Percentiles rank a stretch among this genome's conserved stretches.
phyloP scores from a whole-genome alignment of 1,140 invertebrate species.

The Subanguina moxae region DNA sequence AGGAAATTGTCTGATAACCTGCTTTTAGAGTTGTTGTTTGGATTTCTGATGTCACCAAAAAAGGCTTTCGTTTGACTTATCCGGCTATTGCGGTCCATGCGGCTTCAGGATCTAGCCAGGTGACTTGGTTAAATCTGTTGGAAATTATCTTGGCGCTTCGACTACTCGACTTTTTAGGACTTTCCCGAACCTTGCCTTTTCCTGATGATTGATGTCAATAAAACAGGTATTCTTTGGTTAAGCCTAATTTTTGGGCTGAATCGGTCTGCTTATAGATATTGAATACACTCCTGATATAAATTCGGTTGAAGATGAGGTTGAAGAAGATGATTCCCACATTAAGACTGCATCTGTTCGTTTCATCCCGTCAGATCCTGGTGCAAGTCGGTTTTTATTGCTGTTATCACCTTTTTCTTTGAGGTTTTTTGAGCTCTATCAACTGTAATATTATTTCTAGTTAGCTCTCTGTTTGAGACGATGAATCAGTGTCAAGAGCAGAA shows the following conservation, averaged over 20 bases:
- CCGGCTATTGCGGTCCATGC: slow-evolving; percentile 37
- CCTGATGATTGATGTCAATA: slow-evolving; percentile 21
- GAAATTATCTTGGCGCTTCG: too few species aligned
- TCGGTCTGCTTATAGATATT: slow-evolving; percentile 22
- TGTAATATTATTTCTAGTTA: slow-evolving; percentile 9
- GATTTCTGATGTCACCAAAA: slow-evolving; percentile 18
- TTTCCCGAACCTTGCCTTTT: slow-evolving; percentile 35
- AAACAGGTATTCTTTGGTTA: slow-evolving; percentile 14
- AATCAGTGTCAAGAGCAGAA: slow-evolving; percentile 20
- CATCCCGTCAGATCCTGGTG: slow-evolving; percentile 20
- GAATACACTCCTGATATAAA: slow-evolving; percentile 25
- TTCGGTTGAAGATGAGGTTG: slow-evolving; percentile 21
- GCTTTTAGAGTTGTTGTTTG: slow-evolving; percentile 27
- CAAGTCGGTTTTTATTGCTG: slow-evolving; percentile 15
- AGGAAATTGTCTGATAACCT: slow-evolving; percentile 1
- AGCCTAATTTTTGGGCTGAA: too few species aligned
- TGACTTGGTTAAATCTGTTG: too few species aligned
- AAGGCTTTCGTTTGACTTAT: slow-evolving; percentile 22
- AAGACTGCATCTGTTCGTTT: slow-evolving; percentile 26
- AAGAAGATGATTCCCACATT: slow-evolving; percentile 25
- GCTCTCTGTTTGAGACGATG: slow-evolving; percentile 11
- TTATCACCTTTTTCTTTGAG: too few species aligned
- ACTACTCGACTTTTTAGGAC: background rate
- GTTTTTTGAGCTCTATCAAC: too few species aligned
- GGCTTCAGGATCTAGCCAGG: slow-evolving; percentile 23